Evolutionary conservation across 2,888 invertebrate genomes (phyloP).

Genomic region (Catocala fraxini): DNA sequence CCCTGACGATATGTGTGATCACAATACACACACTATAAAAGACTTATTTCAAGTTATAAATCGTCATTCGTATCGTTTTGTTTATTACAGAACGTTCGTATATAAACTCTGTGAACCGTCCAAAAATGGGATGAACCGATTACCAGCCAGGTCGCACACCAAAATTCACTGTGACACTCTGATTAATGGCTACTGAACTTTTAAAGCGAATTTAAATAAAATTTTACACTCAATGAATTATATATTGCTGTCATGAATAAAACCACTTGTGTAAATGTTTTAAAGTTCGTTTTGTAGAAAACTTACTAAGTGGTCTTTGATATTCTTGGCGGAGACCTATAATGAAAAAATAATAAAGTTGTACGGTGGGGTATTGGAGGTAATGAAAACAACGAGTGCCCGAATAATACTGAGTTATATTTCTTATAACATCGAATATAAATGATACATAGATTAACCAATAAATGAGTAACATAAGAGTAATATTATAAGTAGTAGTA

Average conservation of each 20-base stretch:
- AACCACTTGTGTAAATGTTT: conserved; percentile 50
- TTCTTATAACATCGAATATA: too few species aligned
- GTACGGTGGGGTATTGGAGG: too few species aligned
- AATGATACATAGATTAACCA: too few species aligned
- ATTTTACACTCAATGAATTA: conserved; percentile 67
- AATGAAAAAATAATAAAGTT: conserved; percentile 14
- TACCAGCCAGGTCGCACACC: conserved; percentile 13
- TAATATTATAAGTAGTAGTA: too few species aligned
- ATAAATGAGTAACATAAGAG: too few species aligned
- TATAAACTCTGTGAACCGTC: conserved; percentile 17
- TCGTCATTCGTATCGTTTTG: background rate
- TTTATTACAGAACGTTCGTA: background rate
- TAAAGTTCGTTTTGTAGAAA: conserved; percentile 31
- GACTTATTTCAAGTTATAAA: background rate
- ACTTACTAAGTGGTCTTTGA: conserved; percentile 11
- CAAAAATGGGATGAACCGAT: conserved; percentile 33
- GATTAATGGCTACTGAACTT: conserved; percentile 58
- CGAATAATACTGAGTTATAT: too few species aligned
- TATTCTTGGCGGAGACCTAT: conserved; percentile 13
- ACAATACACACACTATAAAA: background rate
- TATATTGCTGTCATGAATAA: conserved; percentile 58
- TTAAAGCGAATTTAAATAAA: conserved; percentile 66
- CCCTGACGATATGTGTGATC: too few species aligned
- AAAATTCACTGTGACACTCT: conserved; percentile 45
- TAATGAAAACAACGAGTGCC: too few species aligned